A percentile compares a stretch with the other conserved stretches of the same genome.
These are phyloP conservation scores for Cuculus canorus DNA, from an alignment of 2,797 vertebrate genomes.

Conservation along the genomic window DNA sequence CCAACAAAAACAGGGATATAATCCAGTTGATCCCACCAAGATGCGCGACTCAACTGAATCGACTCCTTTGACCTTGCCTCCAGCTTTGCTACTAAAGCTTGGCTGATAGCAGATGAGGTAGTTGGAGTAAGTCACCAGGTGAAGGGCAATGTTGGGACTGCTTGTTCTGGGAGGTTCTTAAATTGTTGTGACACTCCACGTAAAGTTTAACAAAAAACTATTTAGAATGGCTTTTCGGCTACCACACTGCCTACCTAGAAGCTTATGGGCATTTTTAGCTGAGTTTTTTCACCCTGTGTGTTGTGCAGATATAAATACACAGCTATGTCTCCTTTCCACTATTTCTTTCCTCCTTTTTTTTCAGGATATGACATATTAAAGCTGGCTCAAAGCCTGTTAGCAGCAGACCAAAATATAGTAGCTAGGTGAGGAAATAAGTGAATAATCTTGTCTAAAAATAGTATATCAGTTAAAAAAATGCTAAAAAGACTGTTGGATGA, in stretches of 20 bases:
- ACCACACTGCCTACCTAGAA: neutral
- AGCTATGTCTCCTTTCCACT: neutral
- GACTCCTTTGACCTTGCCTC: neutral
- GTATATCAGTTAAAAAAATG: neutral
- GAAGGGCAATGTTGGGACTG: neutral
- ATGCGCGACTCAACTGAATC: neutral
- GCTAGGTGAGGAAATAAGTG: constrained; percentile 8
- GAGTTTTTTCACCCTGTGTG: neutral
- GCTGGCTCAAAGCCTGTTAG: neutral
- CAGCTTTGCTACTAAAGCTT: neutral
- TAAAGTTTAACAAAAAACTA: neutral
- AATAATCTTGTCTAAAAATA: constrained; percentile 16
- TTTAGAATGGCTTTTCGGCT: neutral
- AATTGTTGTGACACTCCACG: neutral
- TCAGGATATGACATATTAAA: neutral
- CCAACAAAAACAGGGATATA: neutral
- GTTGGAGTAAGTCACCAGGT: neutral
- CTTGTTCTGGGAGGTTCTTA: neutral
- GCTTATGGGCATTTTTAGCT: neutral
- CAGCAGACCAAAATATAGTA: constrained; percentile 31
- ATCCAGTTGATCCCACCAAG: neutral
- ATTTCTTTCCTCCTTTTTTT: neutral
- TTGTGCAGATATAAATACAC: neutral
- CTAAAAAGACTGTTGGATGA: neutral
- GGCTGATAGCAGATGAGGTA: neutral